Percentiles rank a stretch among this genome's conserved stretches.
Conservation (phyloP, 2,797 vertebrate species). For the Australoheros facetus region DNA sequence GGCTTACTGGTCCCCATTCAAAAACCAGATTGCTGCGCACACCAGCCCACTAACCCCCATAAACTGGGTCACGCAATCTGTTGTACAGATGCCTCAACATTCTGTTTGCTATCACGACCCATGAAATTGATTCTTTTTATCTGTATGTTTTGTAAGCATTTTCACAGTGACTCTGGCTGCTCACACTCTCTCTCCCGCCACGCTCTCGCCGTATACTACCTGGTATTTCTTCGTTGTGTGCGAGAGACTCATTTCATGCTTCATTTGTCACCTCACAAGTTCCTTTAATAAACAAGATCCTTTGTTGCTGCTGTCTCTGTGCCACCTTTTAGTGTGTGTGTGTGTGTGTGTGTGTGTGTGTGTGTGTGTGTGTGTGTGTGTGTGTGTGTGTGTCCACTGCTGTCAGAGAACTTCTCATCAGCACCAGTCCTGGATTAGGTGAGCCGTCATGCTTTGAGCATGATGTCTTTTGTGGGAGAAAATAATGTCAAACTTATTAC, state of each 20-base stretch:
- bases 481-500: constrained; percentile 47
- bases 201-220: constrained; percentile 47
- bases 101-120: constrained; percentile 61
- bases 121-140: constrained; percentile 78
- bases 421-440: constrained; percentile 43
- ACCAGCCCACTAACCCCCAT: neutral
- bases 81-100: constrained; percentile 49
- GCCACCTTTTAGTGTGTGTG: constrained; percentile 11
- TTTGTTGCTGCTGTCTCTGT: constrained; percentile 43
- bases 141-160: constrained; percentile 65
- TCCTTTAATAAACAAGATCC: constrained; percentile 74
- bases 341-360: neutral
- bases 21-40: constrained; percentile 5
- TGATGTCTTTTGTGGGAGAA: neutral
- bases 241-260: constrained; percentile 75
- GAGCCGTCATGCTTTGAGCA: constrained; percentile 32
- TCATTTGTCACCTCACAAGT: constrained; percentile 70
- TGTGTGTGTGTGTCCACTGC: neutral
- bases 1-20: neutral
- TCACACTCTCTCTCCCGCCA: constrained; percentile 35
- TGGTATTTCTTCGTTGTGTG: constrained; percentile 61
- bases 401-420: constrained; percentile 44
- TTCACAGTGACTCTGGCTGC: constrained; percentile 49
- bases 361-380: neutral
- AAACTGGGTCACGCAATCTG: constrained; percentile 50